Evolutionary conservation across 2,797 vertebrate species (phyloP), one percentile per base, ranked within the genome.

Genomic region (Sandelia bainsii): DNA sequence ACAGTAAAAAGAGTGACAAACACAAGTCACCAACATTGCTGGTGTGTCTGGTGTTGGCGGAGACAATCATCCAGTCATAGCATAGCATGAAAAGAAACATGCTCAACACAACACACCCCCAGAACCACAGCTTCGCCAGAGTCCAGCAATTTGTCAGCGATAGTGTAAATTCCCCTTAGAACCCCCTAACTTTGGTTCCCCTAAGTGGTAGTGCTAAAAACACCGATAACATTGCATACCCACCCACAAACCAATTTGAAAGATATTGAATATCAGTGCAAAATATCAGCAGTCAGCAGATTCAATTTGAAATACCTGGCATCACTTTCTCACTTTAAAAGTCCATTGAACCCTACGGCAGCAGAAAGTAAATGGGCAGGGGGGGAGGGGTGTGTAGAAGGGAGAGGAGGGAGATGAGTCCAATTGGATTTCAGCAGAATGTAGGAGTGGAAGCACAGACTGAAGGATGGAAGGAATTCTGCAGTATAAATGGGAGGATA

Each of bases 221-320:
- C 51, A 44, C 1, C 13, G n/a, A 66, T 11, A 17, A 51, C 48
- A 11, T 7, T 23, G 27, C 46, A 46, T 6, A 9, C 20, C 42
- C 42, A 7, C 42, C 42, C 17, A 4, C n/a, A 3, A 11, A 9
- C 19, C 82, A 71, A 86, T 82, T 85, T 80, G 53, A 66, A 63
- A 79, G 69, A 69, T 76, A 68, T 59, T 80, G 62, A 80, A 80
- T 77, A 87, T 80, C 78, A 79, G 79, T 72, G 67, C 40, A 74
- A 81, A 86, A 83, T 75, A 79, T 71, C 82, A 58, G 63, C 81
- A 68, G 80, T 88, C 87, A 82, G 84, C 88, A 79, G 76, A 63
- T 80, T 76, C 63, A 60, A 51, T 57, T 52, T 63, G 53, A 88
- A 86, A 83, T 46, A 73, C 73, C 49, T 44, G 39, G 85, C 72